These are phyloP conservation scores for Sceloporus undulatus DNA, from an alignment of 2,113 vertebrate genomes.

Conservation along the genomic window DNA sequence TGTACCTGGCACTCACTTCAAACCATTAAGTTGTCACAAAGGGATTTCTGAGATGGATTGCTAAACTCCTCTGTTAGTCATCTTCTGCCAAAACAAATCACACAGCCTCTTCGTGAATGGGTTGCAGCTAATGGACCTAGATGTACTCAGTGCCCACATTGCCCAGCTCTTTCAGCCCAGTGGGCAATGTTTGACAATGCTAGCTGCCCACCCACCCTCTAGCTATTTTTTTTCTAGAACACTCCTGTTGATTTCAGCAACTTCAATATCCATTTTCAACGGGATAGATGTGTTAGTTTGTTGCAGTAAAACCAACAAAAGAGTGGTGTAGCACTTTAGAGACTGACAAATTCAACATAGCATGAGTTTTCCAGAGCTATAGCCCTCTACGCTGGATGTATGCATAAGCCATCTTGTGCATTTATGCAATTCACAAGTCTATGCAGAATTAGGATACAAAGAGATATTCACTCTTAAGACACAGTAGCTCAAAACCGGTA, in stretches of 20 bases:
- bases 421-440: neutral
- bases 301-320: too few species aligned
- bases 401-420: neutral
- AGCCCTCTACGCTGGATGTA: neutral
- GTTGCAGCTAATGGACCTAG: neutral
- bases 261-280: neutral
- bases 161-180: accelerated
- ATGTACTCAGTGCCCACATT: neutral
- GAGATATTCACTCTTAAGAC: neutral
- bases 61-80: conserved; percentile 5
- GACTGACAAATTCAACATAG: too few species aligned
- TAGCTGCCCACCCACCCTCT: neutral
- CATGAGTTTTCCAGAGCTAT: too few species aligned
- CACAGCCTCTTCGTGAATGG: conserved; percentile 9
- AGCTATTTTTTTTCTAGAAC: neutral
- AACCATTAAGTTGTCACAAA: neutral
- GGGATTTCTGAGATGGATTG: conserved; percentile 15
- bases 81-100: neutral
- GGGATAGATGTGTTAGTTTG: too few species aligned
- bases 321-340: too few species aligned
- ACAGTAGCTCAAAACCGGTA: neutral
- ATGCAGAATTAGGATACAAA: neutral
- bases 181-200: neutral
- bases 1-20: conserved; percentile 32
- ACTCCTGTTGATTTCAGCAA: neutral